Percentiles rank a stretch among this genome's conserved stretches.
Evolutionary conservation across 2,888 invertebrate genomes (phyloP).

Genomic region (Dryobota labecula): DNA sequence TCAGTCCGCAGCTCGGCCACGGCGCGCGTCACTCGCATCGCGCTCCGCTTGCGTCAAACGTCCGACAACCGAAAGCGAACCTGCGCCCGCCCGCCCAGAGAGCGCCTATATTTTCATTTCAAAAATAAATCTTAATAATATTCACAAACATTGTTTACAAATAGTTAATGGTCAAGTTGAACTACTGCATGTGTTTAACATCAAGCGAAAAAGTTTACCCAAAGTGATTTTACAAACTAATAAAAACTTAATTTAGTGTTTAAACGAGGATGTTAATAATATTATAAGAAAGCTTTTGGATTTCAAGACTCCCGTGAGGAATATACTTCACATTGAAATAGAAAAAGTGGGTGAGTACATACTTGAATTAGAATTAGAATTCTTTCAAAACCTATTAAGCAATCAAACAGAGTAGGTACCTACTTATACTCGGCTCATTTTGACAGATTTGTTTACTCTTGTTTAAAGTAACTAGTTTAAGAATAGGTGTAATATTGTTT

Average conservation of each 20-base stretch:
- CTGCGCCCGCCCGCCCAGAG: slow-evolving; percentile 74
- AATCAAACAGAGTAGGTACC: background rate
- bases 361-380: slow-evolving; percentile 63
- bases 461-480: background rate
- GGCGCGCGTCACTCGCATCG: slow-evolving; percentile 72
- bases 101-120: slow-evolving; percentile 58
- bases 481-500: background rate
- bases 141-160: slow-evolving; percentile 47
- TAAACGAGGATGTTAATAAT: slow-evolving; percentile 66
- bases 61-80: slow-evolving; percentile 64
- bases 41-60: slow-evolving; percentile 68
- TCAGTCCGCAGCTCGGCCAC: slow-evolving; percentile 77
- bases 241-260: slow-evolving; percentile 64
- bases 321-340: slow-evolving; percentile 69
- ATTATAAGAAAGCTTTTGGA: slow-evolving; percentile 65
- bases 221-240: slow-evolving; percentile 59
- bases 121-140: slow-evolving; percentile 61
- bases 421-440: background rate
- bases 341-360: slow-evolving; percentile 86
- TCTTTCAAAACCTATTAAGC: slow-evolving; percentile 9
- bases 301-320: slow-evolving; percentile 71
- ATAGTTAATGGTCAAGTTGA: slow-evolving; percentile 39
- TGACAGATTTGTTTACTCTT: background rate
- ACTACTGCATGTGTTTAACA: slow-evolving; percentile 38
- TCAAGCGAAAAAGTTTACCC: slow-evolving; percentile 47